phyloP scores from a whole-genome alignment of 1,140 invertebrate genomes.

The Drosophila mayri region DNA sequence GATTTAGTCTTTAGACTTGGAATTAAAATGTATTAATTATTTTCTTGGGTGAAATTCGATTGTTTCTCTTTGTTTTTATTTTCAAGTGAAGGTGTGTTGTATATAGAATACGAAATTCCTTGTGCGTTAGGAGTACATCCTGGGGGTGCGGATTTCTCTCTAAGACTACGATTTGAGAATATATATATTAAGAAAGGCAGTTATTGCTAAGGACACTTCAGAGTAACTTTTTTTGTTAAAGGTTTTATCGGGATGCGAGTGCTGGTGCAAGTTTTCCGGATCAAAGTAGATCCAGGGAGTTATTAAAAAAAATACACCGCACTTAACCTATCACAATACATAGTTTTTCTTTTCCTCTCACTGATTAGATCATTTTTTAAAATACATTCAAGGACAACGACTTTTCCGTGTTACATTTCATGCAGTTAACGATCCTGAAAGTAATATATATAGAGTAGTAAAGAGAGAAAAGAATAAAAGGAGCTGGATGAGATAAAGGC shows the following conservation, averaged over 20 bases:
- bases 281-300: constrained; percentile 23
- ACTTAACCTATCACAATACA: constrained; percentile 54
- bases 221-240: constrained; percentile 51
- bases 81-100: constrained; percentile 11
- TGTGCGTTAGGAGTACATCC: constrained; percentile 28
- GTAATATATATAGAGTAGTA: constrained; percentile 53
- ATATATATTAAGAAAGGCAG: constrained; percentile 36
- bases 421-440: constrained; percentile 85
- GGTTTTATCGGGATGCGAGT: constrained; percentile 36
- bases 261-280: constrained; percentile 30
- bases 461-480: constrained; percentile 39
- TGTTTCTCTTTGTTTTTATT: constrained; percentile 1
- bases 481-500: constrained; percentile 43
- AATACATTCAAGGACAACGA: constrained; percentile 81
- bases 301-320: constrained; percentile 22
- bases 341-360: constrained; percentile 25
- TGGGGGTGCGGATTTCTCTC: constrained; percentile 13
- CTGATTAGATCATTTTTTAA: constrained; percentile 54
- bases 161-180: constrained; percentile 24
- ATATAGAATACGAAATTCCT: constrained; percentile 32
- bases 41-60: constrained; percentile 20
- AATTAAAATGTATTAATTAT: constrained; percentile 23
- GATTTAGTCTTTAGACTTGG: constrained; percentile 6
- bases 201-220: constrained; percentile 73
- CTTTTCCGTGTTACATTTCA: constrained; percentile 85